These are phyloP conservation scores for Oreochromis tanganicae DNA, from an alignment of 2,113 vertebrate genomes.

Conservation along the genomic window DNA sequence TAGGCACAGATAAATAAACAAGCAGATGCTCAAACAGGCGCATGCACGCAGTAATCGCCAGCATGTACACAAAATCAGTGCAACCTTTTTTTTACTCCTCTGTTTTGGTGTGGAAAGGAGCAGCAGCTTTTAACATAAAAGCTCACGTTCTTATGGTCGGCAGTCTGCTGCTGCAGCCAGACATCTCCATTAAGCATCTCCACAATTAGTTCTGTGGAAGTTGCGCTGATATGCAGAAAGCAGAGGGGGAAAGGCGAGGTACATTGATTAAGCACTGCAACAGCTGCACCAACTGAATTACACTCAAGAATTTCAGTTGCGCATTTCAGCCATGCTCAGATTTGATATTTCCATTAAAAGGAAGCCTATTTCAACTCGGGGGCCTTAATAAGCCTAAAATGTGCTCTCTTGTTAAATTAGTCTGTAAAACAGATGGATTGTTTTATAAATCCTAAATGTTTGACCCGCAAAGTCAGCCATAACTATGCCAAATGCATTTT, in stretches of 20 bases:
- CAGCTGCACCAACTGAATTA: slow-evolving; percentile 45
- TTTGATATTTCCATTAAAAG: not conserved
- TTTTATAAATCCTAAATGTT: not conserved
- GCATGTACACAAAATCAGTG: not conserved
- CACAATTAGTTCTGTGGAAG: slow-evolving; percentile 38
- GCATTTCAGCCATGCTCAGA: slow-evolving; percentile 17
- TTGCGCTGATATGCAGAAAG: slow-evolving; percentile 12
- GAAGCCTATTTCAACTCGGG: not conserved
- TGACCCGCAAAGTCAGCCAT: not conserved
- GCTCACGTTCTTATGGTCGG: not conserved
- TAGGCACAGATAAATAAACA: not conserved
- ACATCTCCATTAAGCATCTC: slow-evolving; percentile 32
- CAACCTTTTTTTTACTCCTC: not conserved
- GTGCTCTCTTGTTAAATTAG: not conserved
- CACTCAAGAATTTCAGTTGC: slow-evolving; percentile 11
- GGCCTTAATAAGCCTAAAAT: not conserved
- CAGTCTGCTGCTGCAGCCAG: not conserved
- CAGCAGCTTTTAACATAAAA: not conserved
- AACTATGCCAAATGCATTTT: not conserved
- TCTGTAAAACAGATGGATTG: not conserved
- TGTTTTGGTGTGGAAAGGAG: not conserved
- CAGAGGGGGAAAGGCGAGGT: slow-evolving; percentile 11
- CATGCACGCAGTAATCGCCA: not conserved
- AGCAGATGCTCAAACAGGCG: not conserved
- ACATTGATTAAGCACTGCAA: slow-evolving; percentile 34